Evolutionary conservation across 2,888 invertebrate genomes (phyloP).

Genomic region (Notocelia uddmanniana): DNA sequence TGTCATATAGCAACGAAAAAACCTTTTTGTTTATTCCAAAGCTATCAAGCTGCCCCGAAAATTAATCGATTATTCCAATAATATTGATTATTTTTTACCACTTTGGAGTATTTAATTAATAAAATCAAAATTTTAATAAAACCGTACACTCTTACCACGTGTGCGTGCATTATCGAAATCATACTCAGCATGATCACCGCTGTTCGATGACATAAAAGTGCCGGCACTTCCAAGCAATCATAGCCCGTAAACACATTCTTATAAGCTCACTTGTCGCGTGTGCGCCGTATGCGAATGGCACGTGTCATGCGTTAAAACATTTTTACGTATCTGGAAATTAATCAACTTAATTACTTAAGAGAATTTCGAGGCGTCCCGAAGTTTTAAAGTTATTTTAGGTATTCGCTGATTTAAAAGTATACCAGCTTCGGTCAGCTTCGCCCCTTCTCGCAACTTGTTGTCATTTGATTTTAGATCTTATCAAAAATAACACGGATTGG

Average conservation of each 20-base stretch:
- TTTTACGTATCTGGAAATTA: slow-evolving; percentile 52
- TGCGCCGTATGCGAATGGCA: slow-evolving; percentile 64
- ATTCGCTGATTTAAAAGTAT: slow-evolving; percentile 43
- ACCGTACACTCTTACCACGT: slow-evolving; percentile 46
- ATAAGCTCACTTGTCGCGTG: slow-evolving; percentile 45
- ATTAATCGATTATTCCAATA: background rate
- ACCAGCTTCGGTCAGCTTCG: slow-evolving; percentile 2
- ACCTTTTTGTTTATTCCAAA: background rate
- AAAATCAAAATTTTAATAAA: background rate
- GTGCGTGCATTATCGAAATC: slow-evolving; percentile 50
- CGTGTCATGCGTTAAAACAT: slow-evolving; percentile 58
- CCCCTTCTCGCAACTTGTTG: slow-evolving; percentile 5
- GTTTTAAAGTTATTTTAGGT: slow-evolving; percentile 37
- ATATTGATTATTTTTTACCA: background rate
- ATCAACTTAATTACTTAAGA: slow-evolving; percentile 54
- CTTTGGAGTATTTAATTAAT: background rate
- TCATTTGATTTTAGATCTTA: slow-evolving; percentile 30
- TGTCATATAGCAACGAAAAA: no score
- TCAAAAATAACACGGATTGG: background rate
- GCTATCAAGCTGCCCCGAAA: background rate
- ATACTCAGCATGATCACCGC: slow-evolving; percentile 53
- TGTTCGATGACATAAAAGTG: slow-evolving; percentile 75
- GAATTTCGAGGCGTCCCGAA: slow-evolving; percentile 56
- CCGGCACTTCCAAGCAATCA: slow-evolving; percentile 57
- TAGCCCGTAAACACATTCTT: slow-evolving; percentile 54